Evolutionary conservation across 1,140 invertebrate genomes (phyloP).

Genomic region (Cydia fagiglandana): DNA sequence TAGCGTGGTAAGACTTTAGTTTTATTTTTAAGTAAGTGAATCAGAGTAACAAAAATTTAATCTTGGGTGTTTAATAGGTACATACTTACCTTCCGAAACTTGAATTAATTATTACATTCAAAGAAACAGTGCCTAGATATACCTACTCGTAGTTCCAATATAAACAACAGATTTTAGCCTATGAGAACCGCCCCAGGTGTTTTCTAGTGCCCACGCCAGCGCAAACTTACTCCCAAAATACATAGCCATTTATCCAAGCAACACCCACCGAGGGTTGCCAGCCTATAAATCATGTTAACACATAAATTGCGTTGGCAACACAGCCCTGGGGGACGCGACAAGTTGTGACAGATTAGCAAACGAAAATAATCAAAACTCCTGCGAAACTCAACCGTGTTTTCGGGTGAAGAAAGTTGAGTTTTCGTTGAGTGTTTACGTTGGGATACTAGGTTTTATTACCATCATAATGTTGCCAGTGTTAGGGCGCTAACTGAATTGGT

Average conservation of each 20-base stretch:
- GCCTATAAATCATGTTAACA: slow-evolving; percentile 76
- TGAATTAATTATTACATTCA: too few species aligned
- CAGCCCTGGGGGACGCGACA: slow-evolving; percentile 58
- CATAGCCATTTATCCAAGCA: slow-evolving; percentile 40
- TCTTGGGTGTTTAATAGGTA: too few species aligned
- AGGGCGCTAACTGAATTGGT: slow-evolving; percentile 64
- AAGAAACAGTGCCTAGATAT: too few species aligned
- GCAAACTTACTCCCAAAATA: slow-evolving; percentile 19
- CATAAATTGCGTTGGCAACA: slow-evolving; percentile 70
- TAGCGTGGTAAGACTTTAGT: too few species aligned
- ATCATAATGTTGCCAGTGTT: slow-evolving; percentile 61
- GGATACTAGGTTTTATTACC: slow-evolving; percentile 56
- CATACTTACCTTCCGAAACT: too few species aligned
- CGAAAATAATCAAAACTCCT: slow-evolving; percentile 14
- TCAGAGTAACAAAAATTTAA: too few species aligned
- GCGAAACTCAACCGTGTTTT: neutral
- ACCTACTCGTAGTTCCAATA: neutral
- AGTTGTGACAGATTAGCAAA: slow-evolving; percentile 65
- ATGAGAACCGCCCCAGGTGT: neutral
- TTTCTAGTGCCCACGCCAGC: neutral
- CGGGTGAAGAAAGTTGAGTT: neutral
- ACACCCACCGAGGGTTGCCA: slow-evolving; percentile 55
- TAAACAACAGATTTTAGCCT: slow-evolving; percentile 4
- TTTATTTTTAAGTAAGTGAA: too few species aligned
- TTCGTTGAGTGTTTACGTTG: neutral